Conservation (phyloP, 2,797 vertebrate species). For the Amphiprion clarkii region DNA sequence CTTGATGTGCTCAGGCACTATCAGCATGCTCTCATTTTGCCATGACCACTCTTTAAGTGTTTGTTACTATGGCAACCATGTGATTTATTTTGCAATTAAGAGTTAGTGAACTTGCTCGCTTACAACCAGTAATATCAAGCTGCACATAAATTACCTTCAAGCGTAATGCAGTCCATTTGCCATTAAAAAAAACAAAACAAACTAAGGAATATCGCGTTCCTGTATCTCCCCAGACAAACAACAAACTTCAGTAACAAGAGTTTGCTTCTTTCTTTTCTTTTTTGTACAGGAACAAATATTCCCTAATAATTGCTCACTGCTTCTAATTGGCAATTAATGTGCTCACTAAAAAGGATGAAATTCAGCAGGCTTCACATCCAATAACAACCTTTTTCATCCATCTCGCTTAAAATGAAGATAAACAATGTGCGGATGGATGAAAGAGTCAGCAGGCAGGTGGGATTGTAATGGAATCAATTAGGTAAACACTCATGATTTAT, state of each 20-base stretch:
- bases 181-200: constrained; percentile 39
- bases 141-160: constrained; percentile 73
- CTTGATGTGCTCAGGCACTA: constrained; percentile 40
- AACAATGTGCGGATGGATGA: constrained; percentile 71
- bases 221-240: constrained; percentile 34
- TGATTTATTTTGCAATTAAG: constrained; percentile 83
- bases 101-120: constrained; percentile 72
- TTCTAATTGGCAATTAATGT: constrained; percentile 67
- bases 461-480: constrained; percentile 83
- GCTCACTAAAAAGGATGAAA: constrained; percentile 50
- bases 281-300: constrained; percentile 50
- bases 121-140: constrained; percentile 65
- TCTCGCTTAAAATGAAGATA: constrained; percentile 72
- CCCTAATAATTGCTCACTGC: constrained; percentile 49
- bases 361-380: constrained; percentile 52
- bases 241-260: constrained; percentile 38
- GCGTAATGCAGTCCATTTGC: constrained; percentile 50
- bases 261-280: constrained; percentile 46
- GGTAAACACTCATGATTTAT: constrained; percentile 80
- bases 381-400: constrained; percentile 58
- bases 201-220: constrained; percentile 41
- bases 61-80: constrained; percentile 65
- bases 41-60: constrained; percentile 61
- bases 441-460: constrained; percentile 71
- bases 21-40: constrained; percentile 61